Evolutionary conservation across 1,140 invertebrate species (phyloP).

Genomic region (Sarcophaga peregrina): DNA sequence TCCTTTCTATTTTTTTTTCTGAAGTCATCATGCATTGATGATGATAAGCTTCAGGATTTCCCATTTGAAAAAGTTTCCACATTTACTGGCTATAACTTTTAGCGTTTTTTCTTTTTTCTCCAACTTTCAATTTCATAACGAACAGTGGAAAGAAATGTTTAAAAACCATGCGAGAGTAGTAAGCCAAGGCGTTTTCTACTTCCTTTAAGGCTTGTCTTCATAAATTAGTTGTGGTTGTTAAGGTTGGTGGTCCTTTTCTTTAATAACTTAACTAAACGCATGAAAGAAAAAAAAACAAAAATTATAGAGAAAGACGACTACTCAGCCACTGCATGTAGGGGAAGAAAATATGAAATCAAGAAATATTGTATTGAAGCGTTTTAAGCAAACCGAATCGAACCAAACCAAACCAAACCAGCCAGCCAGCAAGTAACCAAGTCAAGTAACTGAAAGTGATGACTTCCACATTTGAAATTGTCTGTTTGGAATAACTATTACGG

Average conservation of each 20-base stretch:
- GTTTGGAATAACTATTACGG: neutral
- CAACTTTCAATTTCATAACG: too few species aligned
- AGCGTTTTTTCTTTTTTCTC: too few species aligned
- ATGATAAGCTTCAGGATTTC: too few species aligned
- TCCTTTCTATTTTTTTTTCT: neutral
- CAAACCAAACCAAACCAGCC: neutral
- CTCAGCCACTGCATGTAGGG: too few species aligned
- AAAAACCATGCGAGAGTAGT: too few species aligned
- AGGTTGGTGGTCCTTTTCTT: slow-evolving; percentile 22
- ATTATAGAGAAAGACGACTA: too few species aligned
- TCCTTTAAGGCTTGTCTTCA: neutral
- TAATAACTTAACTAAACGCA: slow-evolving; percentile 33
- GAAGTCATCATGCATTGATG: too few species aligned
- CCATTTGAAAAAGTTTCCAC: too few species aligned
- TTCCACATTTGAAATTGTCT: neutral
- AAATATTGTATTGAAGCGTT: neutral
- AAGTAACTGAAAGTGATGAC: neutral
- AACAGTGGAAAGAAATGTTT: too few species aligned
- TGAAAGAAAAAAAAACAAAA: slow-evolving; percentile 13
- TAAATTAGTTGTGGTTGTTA: neutral
- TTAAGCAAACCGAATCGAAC: too few species aligned
- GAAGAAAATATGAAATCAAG: slow-evolving; percentile 9
- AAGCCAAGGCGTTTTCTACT: neutral
- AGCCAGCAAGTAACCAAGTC: neutral
- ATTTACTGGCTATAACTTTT: too few species aligned